Evolutionary conservation across 2,797 vertebrate species (phyloP).

Genomic region (Diplodus puntazzo): DNA sequence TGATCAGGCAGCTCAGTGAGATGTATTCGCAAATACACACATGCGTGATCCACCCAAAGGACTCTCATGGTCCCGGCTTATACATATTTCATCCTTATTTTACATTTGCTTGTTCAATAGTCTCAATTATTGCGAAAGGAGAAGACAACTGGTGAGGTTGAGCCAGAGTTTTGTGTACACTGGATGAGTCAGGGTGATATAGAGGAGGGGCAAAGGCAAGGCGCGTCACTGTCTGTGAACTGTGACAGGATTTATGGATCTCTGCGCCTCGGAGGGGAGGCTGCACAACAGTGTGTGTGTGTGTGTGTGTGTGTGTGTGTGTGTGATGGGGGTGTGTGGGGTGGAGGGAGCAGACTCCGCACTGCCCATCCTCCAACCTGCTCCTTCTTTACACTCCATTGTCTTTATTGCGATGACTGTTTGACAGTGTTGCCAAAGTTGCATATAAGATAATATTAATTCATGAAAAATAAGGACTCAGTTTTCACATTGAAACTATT

Average conservation of each 20-base stretch:
- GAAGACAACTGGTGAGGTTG: slow-evolving; percentile 18
- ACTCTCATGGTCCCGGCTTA: slow-evolving; percentile 36
- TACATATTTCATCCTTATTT: slow-evolving; percentile 70
- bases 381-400: slow-evolving; percentile 6
- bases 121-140: slow-evolving; percentile 24
- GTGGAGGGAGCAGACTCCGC: not conserved
- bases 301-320: slow-evolving; percentile 28
- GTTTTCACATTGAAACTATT: not conserved
- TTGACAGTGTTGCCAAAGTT: not conserved
- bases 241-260: slow-evolving; percentile 71
- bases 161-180: slow-evolving; percentile 44
- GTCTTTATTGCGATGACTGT: not conserved
- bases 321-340: not conserved
- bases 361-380: slow-evolving; percentile 8
- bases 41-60: slow-evolving; percentile 42
- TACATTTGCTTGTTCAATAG: slow-evolving; percentile 40
- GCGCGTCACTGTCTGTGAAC: slow-evolving; percentile 60
- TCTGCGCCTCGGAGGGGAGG: slow-evolving; percentile 41
- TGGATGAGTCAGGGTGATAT: slow-evolving; percentile 59
- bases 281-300: slow-evolving; percentile 21
- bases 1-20: slow-evolving; percentile 22
- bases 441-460: not conserved
- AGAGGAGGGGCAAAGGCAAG: slow-evolving; percentile 55
- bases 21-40: slow-evolving; percentile 30
- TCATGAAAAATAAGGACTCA: not conserved